These are phyloP conservation scores for Dinothrombium tinctorium DNA, from an alignment of 1,140 invertebrate genomes.

Conservation along the genomic window DNA sequence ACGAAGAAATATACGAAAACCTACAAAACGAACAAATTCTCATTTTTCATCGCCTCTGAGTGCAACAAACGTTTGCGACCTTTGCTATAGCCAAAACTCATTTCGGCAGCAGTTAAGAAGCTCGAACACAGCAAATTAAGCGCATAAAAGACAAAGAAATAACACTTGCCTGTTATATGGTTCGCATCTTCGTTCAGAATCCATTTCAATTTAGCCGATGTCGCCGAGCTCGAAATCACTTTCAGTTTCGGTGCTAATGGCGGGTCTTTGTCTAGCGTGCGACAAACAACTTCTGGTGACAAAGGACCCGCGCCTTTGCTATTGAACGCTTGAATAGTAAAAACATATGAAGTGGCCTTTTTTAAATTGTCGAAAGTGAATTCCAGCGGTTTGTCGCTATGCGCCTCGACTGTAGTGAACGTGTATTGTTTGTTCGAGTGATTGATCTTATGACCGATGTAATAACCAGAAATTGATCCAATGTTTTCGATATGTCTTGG, in stretches of 20 bases:
- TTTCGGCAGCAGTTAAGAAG: background rate
- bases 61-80: background rate
- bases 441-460: slow-evolving; percentile 16
- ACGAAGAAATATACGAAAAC: background rate
- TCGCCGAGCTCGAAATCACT: slow-evolving; percentile 8
- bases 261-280: slow-evolving; percentile 28
- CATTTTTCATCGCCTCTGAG: background rate
- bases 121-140: background rate
- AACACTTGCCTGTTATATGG: background rate
- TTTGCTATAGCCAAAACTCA: background rate
- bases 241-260: slow-evolving; percentile 13
- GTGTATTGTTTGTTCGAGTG: background rate
- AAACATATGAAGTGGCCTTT: slow-evolving; percentile 9
- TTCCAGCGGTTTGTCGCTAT: slow-evolving; percentile 4
- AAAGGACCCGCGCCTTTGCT: slow-evolving; percentile 63
- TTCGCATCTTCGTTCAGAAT: background rate
- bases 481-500: slow-evolving; percentile 3
- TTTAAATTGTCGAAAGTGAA: slow-evolving; percentile 5
- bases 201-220: slow-evolving; percentile 13
- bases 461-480: slow-evolving; percentile 24
- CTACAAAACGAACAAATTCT: background rate
- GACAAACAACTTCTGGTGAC: slow-evolving; percentile 48
- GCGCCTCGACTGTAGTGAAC: slow-evolving; percentile 18
- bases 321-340: slow-evolving; percentile 67
- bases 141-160: background rate